phyloP scores from a whole-genome alignment of 64 coral and sea anemone genomes.

The Platygyra sinensis region DNA sequence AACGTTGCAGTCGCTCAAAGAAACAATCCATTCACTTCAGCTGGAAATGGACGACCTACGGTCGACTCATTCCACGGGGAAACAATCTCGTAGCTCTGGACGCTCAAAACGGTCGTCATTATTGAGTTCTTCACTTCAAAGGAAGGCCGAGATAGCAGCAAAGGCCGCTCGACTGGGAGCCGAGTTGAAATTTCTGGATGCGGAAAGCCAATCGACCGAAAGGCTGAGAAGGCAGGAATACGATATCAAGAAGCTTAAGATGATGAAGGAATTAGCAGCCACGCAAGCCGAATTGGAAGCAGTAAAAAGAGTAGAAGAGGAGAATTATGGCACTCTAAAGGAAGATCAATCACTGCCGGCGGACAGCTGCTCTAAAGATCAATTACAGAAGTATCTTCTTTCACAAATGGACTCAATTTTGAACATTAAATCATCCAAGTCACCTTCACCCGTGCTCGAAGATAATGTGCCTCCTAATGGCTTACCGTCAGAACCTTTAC shows the following conservation, averaged over 20 bases:
- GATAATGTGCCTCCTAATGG: not conserved
- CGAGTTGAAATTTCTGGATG: no score
- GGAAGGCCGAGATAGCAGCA: not conserved
- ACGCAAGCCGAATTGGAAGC: not conserved
- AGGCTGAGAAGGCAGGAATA: not conserved
- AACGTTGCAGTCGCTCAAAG: not conserved
- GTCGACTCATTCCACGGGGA: not conserved
- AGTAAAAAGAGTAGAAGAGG: no score
- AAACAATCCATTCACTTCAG: not conserved
- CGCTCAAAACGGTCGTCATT: no score
- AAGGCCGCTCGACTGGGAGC: not conserved
- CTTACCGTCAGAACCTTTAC: no score
- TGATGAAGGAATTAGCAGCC: not conserved
- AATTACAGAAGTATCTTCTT: no score
- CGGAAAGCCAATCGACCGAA: not conserved
- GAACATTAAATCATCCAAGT: not conserved
- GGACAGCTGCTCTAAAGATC: no score
- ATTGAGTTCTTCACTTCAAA: no score
- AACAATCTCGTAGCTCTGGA: no score
- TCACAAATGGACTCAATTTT: no score
- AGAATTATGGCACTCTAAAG: not conserved
- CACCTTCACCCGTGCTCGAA: not conserved
- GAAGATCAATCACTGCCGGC: no score
- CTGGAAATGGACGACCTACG: not conserved
- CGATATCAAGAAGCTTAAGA: no score